Conservation (phyloP, 2,888 invertebrate genomes). For the Opisthograptis luteolata region DNA sequence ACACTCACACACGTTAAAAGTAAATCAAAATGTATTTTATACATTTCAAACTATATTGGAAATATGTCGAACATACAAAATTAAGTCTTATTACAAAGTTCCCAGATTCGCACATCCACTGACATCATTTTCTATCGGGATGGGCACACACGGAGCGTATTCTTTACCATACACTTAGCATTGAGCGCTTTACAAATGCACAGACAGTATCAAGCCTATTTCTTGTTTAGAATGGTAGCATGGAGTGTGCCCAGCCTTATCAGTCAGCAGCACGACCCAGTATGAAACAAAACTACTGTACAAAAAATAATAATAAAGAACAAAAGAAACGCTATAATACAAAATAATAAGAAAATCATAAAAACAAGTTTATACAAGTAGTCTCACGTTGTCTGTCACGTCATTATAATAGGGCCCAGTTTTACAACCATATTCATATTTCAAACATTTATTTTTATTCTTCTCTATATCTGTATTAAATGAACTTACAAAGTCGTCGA, state of each 20-base stretch:
- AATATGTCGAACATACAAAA: conserved; percentile 58
- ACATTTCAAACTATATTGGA: conserved; percentile 51
- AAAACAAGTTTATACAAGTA: conserved; percentile 59
- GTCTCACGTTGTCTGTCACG: conserved; percentile 48
- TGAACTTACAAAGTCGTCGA: not conserved
- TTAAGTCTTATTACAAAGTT: conserved; percentile 51
- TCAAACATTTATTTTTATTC: not conserved
- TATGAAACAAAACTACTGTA: conserved; percentile 73
- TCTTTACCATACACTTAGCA: too few relatives aligned
- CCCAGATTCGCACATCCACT: conserved; percentile 33
- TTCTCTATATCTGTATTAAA: not conserved
- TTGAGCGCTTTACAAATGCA: too few relatives aligned
- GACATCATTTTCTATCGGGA: conserved; percentile 27
- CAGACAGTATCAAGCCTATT: too few relatives aligned
- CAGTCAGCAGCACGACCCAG: conserved; percentile 44
- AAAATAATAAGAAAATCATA: conserved; percentile 61
- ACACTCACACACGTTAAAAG: conserved; percentile 46
- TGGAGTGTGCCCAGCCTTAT: too few relatives aligned
- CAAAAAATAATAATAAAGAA: conserved; percentile 61
- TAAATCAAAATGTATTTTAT: conserved; percentile 53
- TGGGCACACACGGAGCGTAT: too few relatives aligned
- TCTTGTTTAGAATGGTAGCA: too few relatives aligned
- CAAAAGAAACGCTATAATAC: conserved; percentile 68
- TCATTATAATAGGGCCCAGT: conserved; percentile 40
- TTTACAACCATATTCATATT: conserved; percentile 35